Evolutionary conservation across 2,888 invertebrate species (phyloP), one percentile per base, ranked within the genome.

Genomic region (Harpalus rubripes): DNA sequence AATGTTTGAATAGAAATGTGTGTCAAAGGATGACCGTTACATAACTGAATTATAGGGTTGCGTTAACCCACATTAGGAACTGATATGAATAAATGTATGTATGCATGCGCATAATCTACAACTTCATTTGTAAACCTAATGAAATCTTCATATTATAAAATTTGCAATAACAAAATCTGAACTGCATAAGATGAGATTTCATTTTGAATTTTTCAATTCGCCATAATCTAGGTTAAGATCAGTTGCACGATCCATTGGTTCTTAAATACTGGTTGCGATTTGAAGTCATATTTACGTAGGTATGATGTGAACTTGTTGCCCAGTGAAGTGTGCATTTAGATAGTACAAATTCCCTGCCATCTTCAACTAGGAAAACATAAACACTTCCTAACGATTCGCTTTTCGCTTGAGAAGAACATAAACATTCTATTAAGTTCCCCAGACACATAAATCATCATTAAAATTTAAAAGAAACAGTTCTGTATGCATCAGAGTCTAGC

Each of bases 401-500:
- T 32, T 32, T 8, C 22, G 26, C 32, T 68, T n/a, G 10, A 10
- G 68, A 68, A 63, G 68, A n/a, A 5, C 68, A 68, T 68, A 68
- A 68, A 39, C 68, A 32, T 68, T 68, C n/a, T 68, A 68, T 68
- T 68, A 32, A n/a, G 12, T 68, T 32, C 39, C 63, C n/a, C 63
- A 63, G 63, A 63, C 26, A n/a, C 63, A 68, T 39, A 39, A 68
- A 68, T 68, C 68, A 68, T 39, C 22, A 68, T 68, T 68, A 68
- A 68, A n/a, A 68, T 68, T 32, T 68, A 32, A 68, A 68, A 68
- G 68, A 68, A 68, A 68, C 58, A 78, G 15, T 78, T 56, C 78
- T 32, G 56, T 41, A 76, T 76, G 56, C 76, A 76, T 76, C 76
- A 76, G 18, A 18, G n/a, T n/a, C 12, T 39, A 68, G 12, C 76